phyloP scores from a whole-genome alignment of 2,888 invertebrate species.

The Caenorhabditis angaria region DNA sequence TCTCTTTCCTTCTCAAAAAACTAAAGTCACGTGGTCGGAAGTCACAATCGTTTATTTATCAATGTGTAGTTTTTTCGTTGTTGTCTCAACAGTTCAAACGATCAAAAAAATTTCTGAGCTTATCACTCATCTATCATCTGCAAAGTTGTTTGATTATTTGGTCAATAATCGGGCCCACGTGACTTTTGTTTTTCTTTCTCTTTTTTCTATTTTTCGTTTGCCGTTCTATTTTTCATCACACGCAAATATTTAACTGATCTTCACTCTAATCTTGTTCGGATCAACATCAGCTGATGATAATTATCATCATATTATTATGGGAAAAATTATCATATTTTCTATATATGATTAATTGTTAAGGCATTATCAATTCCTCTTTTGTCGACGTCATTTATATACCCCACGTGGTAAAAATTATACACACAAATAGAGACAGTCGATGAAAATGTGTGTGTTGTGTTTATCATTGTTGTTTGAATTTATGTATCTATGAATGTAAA shows the following conservation, averaged over 20 bases:
- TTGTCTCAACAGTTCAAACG: background rate
- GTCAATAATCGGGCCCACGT: background rate
- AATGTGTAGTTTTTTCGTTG: background rate
- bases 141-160: background rate
- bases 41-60: background rate
- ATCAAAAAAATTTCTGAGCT: background rate
- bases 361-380: too few relatives aligned
- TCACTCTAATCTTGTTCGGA: background rate
- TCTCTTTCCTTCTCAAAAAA: too few relatives aligned
- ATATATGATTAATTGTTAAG: too few relatives aligned
- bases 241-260: background rate
- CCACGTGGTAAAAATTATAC: too few relatives aligned
- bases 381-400: too few relatives aligned
- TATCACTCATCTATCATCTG: background rate
- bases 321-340: too few relatives aligned
- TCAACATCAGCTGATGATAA: background rate
- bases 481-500: too few relatives aligned
- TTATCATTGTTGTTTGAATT: background rate
- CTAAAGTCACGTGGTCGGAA: background rate
- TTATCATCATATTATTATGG: background rate
- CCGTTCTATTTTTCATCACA: too few relatives aligned
- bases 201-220: background rate
- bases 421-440: too few relatives aligned
- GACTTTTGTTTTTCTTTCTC: constrained; percentile 2
- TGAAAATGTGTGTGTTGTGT: background rate